A percentile compares a stretch with the other conserved stretches of the same genome.
phyloP scores from a whole-genome alignment of 2,113 vertebrate genomes.

The Arenaria interpres region DNA sequence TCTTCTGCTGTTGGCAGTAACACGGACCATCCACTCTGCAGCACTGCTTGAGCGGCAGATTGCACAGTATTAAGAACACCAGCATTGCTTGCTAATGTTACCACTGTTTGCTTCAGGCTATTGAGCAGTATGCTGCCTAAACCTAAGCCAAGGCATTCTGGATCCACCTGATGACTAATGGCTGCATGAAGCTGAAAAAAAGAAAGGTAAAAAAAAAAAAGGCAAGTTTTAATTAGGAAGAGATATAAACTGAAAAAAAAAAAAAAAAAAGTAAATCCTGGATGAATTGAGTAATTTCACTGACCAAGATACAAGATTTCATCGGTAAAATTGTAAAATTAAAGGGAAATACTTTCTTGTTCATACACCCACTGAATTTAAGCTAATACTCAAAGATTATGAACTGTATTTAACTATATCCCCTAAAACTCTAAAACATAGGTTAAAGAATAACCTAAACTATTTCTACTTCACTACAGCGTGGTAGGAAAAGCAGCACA shows the following conservation, averaged over 20 bases:
- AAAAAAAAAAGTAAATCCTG: neutral
- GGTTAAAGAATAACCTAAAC: neutral
- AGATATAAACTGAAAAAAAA: neutral
- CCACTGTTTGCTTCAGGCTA: conserved; percentile 95
- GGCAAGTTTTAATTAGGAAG: neutral
- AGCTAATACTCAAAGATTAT: neutral
- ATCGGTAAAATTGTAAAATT: neutral
- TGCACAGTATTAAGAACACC: conserved; percentile 94
- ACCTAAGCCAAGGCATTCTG: conserved; percentile 91
- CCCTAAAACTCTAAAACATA: neutral
- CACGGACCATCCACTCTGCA: conserved; percentile 97
- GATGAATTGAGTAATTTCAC: neutral
- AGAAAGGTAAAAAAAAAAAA: neutral
- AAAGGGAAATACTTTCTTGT: neutral
- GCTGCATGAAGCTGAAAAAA: conserved; percentile 89
- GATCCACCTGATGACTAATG: conserved; percentile 96
- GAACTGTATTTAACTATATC: neutral
- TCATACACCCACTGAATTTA: neutral
- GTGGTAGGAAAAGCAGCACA: neutral
- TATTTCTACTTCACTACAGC: neutral
- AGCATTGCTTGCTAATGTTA: conserved; percentile 91
- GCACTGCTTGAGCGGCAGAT: conserved; percentile 90
- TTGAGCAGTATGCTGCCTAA: conserved; percentile 91
- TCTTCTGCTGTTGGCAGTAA: conserved; percentile 95
- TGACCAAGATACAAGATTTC: neutral